Evolutionary conservation across 1,140 invertebrate genomes (phyloP).

Genomic region (Apis laboriosa): DNA sequence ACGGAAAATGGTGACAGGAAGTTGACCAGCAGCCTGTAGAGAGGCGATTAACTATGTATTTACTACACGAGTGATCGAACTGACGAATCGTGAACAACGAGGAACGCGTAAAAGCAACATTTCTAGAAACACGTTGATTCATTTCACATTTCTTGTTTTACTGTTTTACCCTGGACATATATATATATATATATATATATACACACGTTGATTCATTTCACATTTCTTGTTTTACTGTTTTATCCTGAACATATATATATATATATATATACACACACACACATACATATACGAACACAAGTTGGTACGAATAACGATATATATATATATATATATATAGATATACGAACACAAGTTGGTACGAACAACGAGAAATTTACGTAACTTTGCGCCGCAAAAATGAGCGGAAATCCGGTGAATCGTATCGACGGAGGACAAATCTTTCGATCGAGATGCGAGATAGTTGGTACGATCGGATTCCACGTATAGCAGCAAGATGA

Average conservation of each 20-base stretch:
- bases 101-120: background rate
- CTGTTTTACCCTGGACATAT: no score
- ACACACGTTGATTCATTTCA: no score
- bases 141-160: no score
- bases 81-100: background rate
- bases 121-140: background rate
- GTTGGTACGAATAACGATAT: background rate
- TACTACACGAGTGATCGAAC: constrained; percentile 6
- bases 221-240: no score
- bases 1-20: constrained; percentile 43
- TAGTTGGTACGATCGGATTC: background rate
- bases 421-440: constrained; percentile 8
- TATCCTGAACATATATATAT: no score
- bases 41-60: constrained; percentile 28
- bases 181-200: no score
- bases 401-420: constrained; percentile 46
- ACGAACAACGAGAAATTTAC: constrained; percentile 46
- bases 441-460: constrained; percentile 16
- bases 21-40: constrained; percentile 6
- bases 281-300: no score
- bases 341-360: background rate
- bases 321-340: no score
- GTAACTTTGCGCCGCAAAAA: constrained; percentile 47
- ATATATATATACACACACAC: no score
- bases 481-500: constrained; percentile 2